Evolutionary conservation across 2,797 vertebrate genomes (phyloP).

Genomic region (Chaenodraco wilsoni): DNA sequence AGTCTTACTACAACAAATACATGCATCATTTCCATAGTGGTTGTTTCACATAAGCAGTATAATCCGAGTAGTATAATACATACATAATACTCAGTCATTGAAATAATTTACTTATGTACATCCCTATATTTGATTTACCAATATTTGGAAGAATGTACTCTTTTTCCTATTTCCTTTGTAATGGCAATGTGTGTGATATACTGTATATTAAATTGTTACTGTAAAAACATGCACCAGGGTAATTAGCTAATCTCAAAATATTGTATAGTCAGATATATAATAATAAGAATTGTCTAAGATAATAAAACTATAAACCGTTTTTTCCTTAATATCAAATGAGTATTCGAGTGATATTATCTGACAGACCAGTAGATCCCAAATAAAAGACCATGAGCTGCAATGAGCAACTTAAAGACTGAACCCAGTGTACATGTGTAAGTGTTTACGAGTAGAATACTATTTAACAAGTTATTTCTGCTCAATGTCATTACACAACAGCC

Average conservation of each 20-base stretch:
- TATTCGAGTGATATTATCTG: background rate
- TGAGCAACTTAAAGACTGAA: background rate
- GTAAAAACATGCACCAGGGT: background rate
- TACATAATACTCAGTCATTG: too few species aligned
- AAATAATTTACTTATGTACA: too few species aligned
- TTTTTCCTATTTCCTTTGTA: too few species aligned
- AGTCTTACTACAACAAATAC: slow-evolving; percentile 28
- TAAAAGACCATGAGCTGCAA: background rate
- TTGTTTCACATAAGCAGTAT: background rate
- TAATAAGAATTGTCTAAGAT: background rate
- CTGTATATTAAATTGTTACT: too few species aligned
- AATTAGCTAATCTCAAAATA: background rate
- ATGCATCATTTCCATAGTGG: background rate
- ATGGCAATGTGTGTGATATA: too few species aligned
- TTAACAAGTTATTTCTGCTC: slow-evolving; percentile 4
- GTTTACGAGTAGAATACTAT: background rate
- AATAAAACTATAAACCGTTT: background rate
- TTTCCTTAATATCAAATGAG: background rate
- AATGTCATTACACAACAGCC: slow-evolving; percentile 59
- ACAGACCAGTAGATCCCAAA: background rate
- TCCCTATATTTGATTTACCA: too few species aligned
- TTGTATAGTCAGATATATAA: background rate
- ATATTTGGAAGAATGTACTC: too few species aligned
- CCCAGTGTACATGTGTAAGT: background rate
- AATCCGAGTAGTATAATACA: too few species aligned